Evolutionary conservation across 2,888 invertebrate genomes (phyloP).

Genomic region (Microctonus aethiopoides): DNA sequence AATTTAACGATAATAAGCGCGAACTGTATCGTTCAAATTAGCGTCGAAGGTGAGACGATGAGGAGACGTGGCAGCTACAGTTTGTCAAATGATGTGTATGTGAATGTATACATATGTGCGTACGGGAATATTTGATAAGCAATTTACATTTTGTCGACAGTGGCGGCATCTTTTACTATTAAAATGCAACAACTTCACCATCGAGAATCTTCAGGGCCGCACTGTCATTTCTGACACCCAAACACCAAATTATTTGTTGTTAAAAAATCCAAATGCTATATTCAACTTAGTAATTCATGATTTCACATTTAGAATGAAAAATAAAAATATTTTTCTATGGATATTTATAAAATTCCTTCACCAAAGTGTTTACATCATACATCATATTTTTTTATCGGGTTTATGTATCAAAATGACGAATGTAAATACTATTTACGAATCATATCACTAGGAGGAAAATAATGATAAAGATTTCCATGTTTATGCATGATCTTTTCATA

Average conservation of each 20-base stretch:
- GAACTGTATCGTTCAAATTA: constrained; percentile 65
- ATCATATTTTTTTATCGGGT: too few relatives aligned
- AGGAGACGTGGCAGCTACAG: constrained; percentile 35
- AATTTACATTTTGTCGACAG: background rate
- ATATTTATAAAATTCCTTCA: too few relatives aligned
- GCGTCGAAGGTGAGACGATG: constrained; percentile 65
- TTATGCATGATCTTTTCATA: too few relatives aligned
- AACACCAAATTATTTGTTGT: background rate
- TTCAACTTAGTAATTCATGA: background rate
- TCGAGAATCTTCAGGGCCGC: background rate
- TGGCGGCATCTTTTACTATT: constrained; percentile 23
- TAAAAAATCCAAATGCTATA: background rate
- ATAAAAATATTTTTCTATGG: too few relatives aligned
- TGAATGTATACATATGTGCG: background rate
- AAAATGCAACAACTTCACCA: background rate
- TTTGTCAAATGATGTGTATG: background rate
- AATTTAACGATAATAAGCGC: constrained; percentile 67
- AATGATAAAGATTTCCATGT: too few relatives aligned
- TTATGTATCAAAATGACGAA: too few relatives aligned
- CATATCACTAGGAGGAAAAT: too few relatives aligned
- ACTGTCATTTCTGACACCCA: background rate
- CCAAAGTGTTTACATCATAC: too few relatives aligned
- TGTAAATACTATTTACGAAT: too few relatives aligned
- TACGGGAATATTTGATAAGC: background rate
- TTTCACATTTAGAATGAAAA: too few relatives aligned